Conservation (phyloP, 2,888 invertebrate genomes). For the Tenthredo mesomela region DNA sequence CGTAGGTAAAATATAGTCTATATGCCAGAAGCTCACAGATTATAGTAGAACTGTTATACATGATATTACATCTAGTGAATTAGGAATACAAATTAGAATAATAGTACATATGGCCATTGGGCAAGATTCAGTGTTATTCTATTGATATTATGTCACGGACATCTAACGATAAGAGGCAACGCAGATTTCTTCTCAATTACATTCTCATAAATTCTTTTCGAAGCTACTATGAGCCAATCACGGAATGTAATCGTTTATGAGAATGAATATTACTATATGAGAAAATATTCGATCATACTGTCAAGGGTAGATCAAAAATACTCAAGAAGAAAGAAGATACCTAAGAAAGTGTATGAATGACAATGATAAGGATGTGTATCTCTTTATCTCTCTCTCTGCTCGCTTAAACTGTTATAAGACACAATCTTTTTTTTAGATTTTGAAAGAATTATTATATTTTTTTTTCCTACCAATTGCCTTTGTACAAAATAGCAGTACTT, state of each 20-base stretch:
- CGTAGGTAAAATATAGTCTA: conserved; percentile 9
- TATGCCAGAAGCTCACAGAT: neutral
- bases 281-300: neutral
- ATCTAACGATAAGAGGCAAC: neutral
- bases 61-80: conserved; percentile 6
- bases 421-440: neutral
- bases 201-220: neutral
- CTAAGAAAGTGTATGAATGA: neutral
- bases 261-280: neutral
- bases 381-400: neutral
- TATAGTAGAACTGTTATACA: neutral
- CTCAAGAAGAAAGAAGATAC: neutral
- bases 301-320: neutral
- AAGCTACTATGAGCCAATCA: neutral
- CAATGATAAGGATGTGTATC: neutral
- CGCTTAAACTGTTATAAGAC: neutral
- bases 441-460: neutral
- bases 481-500: neutral
- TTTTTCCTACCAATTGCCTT: neutral
- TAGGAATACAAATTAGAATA: conserved; percentile 11
- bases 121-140: conserved; percentile 14
- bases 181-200: neutral
- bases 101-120: conserved; percentile 43
- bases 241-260: conserved; percentile 29
- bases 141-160: neutral